These are phyloP conservation scores for Adrianichthys oophorus DNA, from an alignment of 2,797 vertebrate genomes.

Conservation along the genomic window DNA sequence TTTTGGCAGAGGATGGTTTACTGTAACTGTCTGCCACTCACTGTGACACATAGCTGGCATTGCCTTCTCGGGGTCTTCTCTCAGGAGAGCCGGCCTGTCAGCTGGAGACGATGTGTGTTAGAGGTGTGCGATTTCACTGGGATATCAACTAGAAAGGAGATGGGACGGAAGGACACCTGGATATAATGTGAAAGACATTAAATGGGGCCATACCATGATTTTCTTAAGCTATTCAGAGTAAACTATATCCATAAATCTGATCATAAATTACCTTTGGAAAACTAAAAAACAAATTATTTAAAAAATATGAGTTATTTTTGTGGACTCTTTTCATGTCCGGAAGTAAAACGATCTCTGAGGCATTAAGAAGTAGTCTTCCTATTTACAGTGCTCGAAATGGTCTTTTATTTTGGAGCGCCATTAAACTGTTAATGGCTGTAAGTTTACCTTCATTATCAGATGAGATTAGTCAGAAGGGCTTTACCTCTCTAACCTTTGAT, in stretches of 20 bases:
- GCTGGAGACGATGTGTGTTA: constrained; percentile 32
- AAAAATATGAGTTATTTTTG: too few relatives aligned
- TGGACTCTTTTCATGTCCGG: too few relatives aligned
- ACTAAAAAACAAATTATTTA: too few relatives aligned
- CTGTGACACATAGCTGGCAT: constrained; percentile 61
- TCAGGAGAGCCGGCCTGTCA: constrained; percentile 61
- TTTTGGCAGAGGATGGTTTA: constrained; percentile 43
- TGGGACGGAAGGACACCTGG: constrained; percentile 1
- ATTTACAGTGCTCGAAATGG: not conserved
- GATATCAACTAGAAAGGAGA: constrained; percentile 27
- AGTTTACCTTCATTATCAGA: constrained; percentile 24
- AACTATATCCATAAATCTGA: too few relatives aligned
- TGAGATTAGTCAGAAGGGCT: constrained; percentile 18
- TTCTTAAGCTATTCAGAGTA: too few relatives aligned
- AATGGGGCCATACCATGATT: too few relatives aligned
- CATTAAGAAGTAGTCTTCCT: too few relatives aligned
- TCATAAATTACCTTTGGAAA: too few relatives aligned
- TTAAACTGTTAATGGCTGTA: constrained; percentile 42
- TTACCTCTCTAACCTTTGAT: constrained; percentile 49
- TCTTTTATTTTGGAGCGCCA: constrained; percentile 24
- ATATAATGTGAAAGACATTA: constrained; percentile 21
- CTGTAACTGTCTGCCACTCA: constrained; percentile 61
- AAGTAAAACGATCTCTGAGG: too few relatives aligned
- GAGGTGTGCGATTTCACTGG: constrained; percentile 56
- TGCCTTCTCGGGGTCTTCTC: constrained; percentile 57